phyloP scores from a whole-genome alignment of 2,888 invertebrate genomes.

The Idaea dimidiata region DNA sequence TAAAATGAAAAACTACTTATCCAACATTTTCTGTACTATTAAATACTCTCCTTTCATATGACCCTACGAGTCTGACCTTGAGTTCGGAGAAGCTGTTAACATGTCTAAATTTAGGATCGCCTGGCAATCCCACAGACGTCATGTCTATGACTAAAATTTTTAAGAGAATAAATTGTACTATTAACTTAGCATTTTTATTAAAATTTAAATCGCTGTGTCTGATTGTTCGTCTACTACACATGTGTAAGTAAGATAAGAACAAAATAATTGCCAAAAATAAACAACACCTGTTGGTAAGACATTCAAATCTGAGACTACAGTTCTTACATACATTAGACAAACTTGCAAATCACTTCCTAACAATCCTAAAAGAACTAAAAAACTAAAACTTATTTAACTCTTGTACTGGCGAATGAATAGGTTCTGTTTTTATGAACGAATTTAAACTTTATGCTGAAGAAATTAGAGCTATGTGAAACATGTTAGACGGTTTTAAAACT shows the following conservation, averaged over 20 bases:
- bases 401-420: conserved; percentile 16
- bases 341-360: conserved; percentile 35
- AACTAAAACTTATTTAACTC: conserved; percentile 30
- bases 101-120: too few species aligned
- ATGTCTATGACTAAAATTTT: too few species aligned
- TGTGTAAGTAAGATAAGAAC: conserved; percentile 9
- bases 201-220: background rate
- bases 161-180: background rate
- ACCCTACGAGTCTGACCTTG: too few species aligned
- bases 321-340: conserved; percentile 3
- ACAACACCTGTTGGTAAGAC: conserved; percentile 11
- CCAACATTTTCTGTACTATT: background rate
- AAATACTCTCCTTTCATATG: background rate
- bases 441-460: conserved; percentile 23
- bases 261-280: conserved; percentile 24
- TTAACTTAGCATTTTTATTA: background rate
- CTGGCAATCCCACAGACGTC: too few species aligned
- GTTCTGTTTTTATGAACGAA: conserved; percentile 20
- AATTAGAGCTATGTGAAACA: conserved; percentile 13
- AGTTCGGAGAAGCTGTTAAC: too few species aligned
- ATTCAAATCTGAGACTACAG: conserved; percentile 23
- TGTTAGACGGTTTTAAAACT: conserved; percentile 10
- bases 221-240: conserved; percentile 19
- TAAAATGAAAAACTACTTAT: too few species aligned
- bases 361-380: conserved; percentile 46